Conservation (phyloP, 2,113 vertebrate species). For the Stomatorhinus ivindoensis region DNA sequence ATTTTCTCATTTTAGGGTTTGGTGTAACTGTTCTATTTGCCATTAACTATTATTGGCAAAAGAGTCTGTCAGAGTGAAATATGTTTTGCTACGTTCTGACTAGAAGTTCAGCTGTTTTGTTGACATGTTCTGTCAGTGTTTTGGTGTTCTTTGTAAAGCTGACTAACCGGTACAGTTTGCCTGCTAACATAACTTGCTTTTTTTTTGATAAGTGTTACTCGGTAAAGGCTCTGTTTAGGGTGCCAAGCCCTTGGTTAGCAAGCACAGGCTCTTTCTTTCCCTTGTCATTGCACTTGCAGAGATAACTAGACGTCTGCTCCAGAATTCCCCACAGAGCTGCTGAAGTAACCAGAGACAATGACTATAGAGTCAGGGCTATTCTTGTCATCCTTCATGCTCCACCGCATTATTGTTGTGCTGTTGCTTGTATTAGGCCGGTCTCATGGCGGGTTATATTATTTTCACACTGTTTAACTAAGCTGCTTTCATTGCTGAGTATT, state of each 20-base stretch:
- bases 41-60: neutral
- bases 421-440: neutral
- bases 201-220: neutral
- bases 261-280: neutral
- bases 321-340: slow-evolving; percentile 5
- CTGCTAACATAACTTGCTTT: neutral
- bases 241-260: neutral
- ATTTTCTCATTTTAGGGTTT: neutral
- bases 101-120: neutral
- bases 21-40: neutral
- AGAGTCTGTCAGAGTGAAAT: neutral
- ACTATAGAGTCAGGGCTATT: neutral
- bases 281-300: slow-evolving; percentile 5
- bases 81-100: neutral
- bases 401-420: neutral
- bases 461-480: neutral
- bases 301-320: neutral
- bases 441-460: neutral
- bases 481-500: neutral
- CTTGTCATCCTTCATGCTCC: slow-evolving; percentile 1
- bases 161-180: neutral
- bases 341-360: slow-evolving; percentile 5
- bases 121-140: too few species aligned
- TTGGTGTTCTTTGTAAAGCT: neutral
- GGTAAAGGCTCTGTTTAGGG: neutral